phyloP scores from a whole-genome alignment of 2,113 vertebrate species.

The Salvelinus namaycush region DNA sequence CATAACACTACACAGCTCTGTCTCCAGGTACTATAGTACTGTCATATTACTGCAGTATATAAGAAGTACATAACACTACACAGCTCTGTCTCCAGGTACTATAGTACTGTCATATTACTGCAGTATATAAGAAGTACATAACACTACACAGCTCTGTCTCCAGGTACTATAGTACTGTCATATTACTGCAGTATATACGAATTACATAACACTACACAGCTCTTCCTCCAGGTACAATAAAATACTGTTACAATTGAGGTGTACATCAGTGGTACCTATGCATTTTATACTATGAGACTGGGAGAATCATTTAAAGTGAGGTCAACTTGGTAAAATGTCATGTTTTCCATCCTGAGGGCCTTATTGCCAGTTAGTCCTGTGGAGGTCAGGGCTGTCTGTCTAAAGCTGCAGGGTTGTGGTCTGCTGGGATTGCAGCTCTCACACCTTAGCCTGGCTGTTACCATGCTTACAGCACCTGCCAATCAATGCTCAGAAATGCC shows the following conservation, averaged over 20 bases:
- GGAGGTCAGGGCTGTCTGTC: slow-evolving; percentile 39
- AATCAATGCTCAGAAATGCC: slow-evolving; percentile 33
- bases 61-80: too few relatives aligned
- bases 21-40: too few relatives aligned
- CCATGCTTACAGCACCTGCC: slow-evolving; percentile 23
- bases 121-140: too few relatives aligned
- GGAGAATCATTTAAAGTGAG: background rate
- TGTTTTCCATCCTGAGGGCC: background rate
- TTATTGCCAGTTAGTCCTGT: slow-evolving; percentile 12
- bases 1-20: too few relatives aligned
- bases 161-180: too few relatives aligned
- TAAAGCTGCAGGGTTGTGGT: slow-evolving; percentile 36
- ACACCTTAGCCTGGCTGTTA: slow-evolving; percentile 30
- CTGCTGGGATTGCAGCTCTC: slow-evolving; percentile 26
- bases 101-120: too few relatives aligned
- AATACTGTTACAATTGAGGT: background rate
- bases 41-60: too few relatives aligned
- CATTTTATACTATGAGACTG: background rate
- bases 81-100: too few relatives aligned
- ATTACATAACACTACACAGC: too few relatives aligned
- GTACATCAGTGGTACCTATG: background rate
- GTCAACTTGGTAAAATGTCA: background rate
- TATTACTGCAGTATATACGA: too few relatives aligned
- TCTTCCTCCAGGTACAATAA: slow-evolving; percentile 66
- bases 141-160: too few relatives aligned